phyloP scores from a whole-genome alignment of 1,140 invertebrate species.

The Scylla paramamosain region DNA sequence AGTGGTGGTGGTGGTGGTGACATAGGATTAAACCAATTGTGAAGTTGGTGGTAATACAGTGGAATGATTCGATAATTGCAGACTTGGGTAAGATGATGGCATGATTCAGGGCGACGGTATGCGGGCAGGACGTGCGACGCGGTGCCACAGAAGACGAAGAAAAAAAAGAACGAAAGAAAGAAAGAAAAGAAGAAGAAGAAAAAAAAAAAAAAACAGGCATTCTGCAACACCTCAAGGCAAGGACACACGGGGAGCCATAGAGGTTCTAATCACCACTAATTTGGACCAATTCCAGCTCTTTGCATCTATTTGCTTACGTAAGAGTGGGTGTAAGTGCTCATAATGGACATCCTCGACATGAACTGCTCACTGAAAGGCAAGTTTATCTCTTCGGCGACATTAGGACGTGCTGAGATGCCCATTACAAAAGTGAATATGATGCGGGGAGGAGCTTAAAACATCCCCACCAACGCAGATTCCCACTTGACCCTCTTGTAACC shows the following conservation, averaged over 20 bases:
- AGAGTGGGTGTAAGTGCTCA: background rate
- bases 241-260: conserved; percentile 1
- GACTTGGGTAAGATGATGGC: conserved; percentile 38
- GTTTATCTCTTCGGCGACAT: conserved; percentile 21
- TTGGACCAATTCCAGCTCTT: conserved; percentile 6
- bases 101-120: conserved; percentile 17
- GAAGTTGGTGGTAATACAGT: conserved; percentile 28
- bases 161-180: background rate
- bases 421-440: background rate
- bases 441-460: background rate
- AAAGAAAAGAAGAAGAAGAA: background rate
- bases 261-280: conserved; percentile 6
- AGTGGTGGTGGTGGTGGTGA: background rate
- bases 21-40: background rate
- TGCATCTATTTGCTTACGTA: conserved; percentile 22
- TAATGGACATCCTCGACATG: conserved; percentile 2
- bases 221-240: background rate
- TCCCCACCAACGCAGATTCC: background rate
- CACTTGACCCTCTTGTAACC: background rate
- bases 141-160: background rate
- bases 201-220: too few species aligned
- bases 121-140: background rate
- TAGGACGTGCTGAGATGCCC: background rate
- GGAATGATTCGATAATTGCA: conserved; percentile 55
- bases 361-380: background rate